Percentiles rank a stretch among this genome's conserved stretches.
Evolutionary conservation across 2,113 vertebrate species (phyloP).

Genomic region (Alectura lathami): DNA sequence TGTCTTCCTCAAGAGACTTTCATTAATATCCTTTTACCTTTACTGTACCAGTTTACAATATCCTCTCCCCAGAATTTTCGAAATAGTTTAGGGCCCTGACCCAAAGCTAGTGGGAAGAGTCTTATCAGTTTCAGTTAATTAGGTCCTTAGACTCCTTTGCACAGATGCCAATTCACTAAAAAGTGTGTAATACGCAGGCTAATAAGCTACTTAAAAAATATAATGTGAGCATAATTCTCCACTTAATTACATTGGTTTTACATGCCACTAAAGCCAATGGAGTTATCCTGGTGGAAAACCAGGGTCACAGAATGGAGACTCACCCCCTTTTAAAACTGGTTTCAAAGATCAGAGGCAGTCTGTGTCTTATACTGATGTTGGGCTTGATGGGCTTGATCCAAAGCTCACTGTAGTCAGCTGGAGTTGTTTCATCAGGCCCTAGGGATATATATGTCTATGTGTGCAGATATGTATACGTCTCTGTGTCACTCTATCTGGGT

Average conservation of each 20-base stretch:
- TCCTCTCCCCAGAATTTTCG: constrained; percentile 2
- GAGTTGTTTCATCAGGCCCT: constrained; percentile 52
- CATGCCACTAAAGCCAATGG: background rate
- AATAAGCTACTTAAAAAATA: constrained; percentile 53
- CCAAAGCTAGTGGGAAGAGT: constrained; percentile 28
- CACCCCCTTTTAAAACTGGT: background rate
- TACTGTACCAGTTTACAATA: background rate
- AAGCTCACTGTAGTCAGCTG: constrained; percentile 23
- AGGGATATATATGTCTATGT: constrained; percentile 20
- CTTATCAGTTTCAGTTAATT: constrained; percentile 10
- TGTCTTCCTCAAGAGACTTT: constrained; percentile 6
- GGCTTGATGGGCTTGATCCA: constrained; percentile 20
- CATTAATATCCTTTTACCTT: constrained; percentile 17
- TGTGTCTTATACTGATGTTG: background rate
- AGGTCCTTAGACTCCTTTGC: constrained; percentile 16
- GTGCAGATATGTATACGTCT: background rate
- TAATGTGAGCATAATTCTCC: constrained; percentile 4
- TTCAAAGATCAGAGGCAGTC: constrained; percentile 30
- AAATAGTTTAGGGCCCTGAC: constrained; percentile 15
- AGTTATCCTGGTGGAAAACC: background rate
- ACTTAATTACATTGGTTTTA: constrained; percentile 21
- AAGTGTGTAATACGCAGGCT: constrained; percentile 27
- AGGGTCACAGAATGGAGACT: background rate
- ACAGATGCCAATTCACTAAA: constrained; percentile 44
- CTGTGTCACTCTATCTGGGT: constrained; percentile 27